Base-by-base conservation (phyloP, 2,113 vertebrate species). In the Uria aalge region DNA sequence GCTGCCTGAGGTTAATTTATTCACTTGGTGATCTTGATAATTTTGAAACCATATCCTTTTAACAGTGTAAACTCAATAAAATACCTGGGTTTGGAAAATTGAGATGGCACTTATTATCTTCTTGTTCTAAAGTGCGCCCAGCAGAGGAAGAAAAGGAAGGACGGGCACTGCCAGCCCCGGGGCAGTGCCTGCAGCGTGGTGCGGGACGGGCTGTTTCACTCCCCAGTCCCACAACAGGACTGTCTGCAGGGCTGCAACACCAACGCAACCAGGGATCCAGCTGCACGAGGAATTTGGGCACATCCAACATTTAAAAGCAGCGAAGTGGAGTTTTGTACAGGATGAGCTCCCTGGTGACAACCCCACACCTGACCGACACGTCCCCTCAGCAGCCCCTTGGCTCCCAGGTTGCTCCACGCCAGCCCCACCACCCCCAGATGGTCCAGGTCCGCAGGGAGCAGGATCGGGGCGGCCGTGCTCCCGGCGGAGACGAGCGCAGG, bases 111-210 rank as follows among this genome's bases (percentile, higher is more conserved):
- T 57, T 53, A 29, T 2, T 5, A 38, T 10, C 14, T 40, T 69
- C 36, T 36, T 53, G 52, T 26, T 53, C 47, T 30, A 29, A 24
- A 63, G 38, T 0, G 4, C 2, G 13, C 24, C 20, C 15, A 47
- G 48, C 8, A 36, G 43, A 26, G 10, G 11, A 32, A 43, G 57
- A 17, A 16, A 17, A n/a, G 72, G 40, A 40, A 32, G n/a, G 22
- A 9, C 6, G 0, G 8, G 55, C 12, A 2, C 5, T 1, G 12
- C 1, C 57, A 50, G 16, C 12, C 45, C 41, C 1, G 18, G 36
- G n/a, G 20, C 64, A 10, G 9, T 4, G 21, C 34, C 34, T 2
- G 22, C 45, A 34, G 43, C 15, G 3, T 17, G 29, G 15, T 5
- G 52, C n/a, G 4, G n/a, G 27, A 15, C 27, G 1, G 29, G 48